Conservation (phyloP, 2,113 vertebrate genomes). For the Deroptyus accipitrinus region DNA sequence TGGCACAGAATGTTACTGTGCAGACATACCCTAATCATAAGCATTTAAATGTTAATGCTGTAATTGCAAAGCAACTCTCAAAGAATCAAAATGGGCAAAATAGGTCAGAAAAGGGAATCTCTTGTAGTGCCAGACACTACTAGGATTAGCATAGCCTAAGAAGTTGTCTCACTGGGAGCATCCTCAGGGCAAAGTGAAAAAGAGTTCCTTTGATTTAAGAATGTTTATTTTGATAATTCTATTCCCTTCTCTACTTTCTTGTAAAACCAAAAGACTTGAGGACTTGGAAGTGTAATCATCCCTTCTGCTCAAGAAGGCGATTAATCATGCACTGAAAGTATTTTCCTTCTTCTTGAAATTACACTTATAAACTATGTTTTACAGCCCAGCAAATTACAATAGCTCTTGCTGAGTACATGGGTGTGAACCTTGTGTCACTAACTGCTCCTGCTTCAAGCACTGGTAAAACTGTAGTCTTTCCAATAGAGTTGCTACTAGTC, state of each 20-base stretch:
- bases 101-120: background rate
- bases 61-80: background rate
- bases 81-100: background rate
- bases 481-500: background rate
- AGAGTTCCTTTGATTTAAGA: background rate
- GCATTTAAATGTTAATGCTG: background rate
- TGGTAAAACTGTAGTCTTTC: background rate
- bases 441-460: background rate
- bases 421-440: background rate
- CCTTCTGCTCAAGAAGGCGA: background rate
- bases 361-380: background rate
- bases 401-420: background rate
- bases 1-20: background rate
- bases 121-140: background rate
- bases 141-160: background rate
- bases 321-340: background rate
- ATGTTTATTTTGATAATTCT: background rate
- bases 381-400: background rate
- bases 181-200: background rate
- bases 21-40: background rate
- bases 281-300: background rate
- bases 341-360: background rate
- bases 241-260: background rate
- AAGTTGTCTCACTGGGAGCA: background rate
- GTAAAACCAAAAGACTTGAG: background rate